These are phyloP conservation scores for Caenorhabditis imperialis DNA, from an alignment of 2,888 invertebrate species.

Conservation along the genomic window DNA sequence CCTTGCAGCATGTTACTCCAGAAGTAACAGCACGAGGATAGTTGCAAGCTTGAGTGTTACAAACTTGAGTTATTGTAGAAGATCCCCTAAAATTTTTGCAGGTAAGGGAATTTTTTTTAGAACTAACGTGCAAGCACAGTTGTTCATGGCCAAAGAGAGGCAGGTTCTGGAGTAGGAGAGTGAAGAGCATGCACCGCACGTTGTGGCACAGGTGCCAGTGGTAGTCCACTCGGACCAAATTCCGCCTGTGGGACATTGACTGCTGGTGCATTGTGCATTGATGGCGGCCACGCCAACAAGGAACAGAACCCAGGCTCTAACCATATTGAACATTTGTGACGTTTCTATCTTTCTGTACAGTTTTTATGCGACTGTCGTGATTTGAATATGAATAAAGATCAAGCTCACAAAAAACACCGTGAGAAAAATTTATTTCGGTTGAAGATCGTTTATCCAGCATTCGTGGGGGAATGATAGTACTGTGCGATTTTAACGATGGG, in stretches of 20 bases:
- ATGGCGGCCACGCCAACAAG: too few species aligned
- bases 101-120: neutral
- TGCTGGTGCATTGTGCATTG: conserved; percentile 4
- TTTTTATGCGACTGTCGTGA: too few species aligned
- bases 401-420: too few species aligned
- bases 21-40: conserved; percentile 12
- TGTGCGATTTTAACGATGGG: too few species aligned
- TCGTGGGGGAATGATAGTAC: too few species aligned
- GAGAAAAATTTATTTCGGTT: too few species aligned
- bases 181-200: conserved; percentile 32
- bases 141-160: conserved; percentile 8
- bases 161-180: conserved; percentile 22
- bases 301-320: too few species aligned
- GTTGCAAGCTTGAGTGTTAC: conserved; percentile 39
- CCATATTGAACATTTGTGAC: too few species aligned
- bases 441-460: too few species aligned
- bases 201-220: conserved; percentile 13
- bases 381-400: too few species aligned
- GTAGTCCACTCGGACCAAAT: conserved; percentile 41
- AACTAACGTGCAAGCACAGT: conserved; percentile 29
- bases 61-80: neutral
- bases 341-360: too few species aligned
- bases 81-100: conserved; percentile 11
- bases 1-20: conserved; percentile 22
- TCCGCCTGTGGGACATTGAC: conserved; percentile 25